Base-by-base conservation (phyloP, 2,888 invertebrate species). In the Busseola fusca region DNA sequence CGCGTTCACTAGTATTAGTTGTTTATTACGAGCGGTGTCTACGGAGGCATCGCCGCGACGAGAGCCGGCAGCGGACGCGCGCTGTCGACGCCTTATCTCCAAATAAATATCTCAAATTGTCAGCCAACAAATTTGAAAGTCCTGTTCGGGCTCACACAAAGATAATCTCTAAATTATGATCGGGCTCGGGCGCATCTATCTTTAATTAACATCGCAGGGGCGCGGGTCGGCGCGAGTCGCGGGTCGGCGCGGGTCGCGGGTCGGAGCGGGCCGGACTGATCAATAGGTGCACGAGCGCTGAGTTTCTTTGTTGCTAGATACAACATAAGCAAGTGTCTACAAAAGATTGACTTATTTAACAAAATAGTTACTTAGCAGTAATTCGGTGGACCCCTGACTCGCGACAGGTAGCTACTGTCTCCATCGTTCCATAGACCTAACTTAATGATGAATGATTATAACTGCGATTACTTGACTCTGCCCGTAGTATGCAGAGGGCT, bases 181-280 rank as follows among this genome's bases (percentile, higher is more conserved):
- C 88, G 83, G 82, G 78, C 75, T 80, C 81, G 74, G 81, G 83
- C 87, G 85, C 82, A 82, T 84, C 87, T 93, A 93, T 93, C 93
- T 93, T 88, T 93, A 92, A 93, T 92, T 91, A 93, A 89, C 90
- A 93, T 93, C 93, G 89, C 73, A 66, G 78, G 59, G 54, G 37
- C 45, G 37, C 69, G 48, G 45, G 34, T 34, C 34, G 34, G 34
- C 2, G 42, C n/a, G 42, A 45, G 57, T 21, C 40, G 42, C 50
- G 56, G 62, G 64, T 56, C 54, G 70, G 57, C 18, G 6, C 50
- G 58, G 73, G 68, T 54, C 57, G 34, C 70, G 37, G 48, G 21
- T 25, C 56, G 42, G 64, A 14, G 30, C 57, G 56, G 48, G 25
- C 10, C 30, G 58, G 81, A 60, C 87, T 90, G 91, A 90, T 90